A percentile compares a stretch with the other conserved stretches of the same genome.
Evolutionary conservation across 1,140 invertebrate genomes (phyloP).

Genomic region (Diorhabda carinulata): DNA sequence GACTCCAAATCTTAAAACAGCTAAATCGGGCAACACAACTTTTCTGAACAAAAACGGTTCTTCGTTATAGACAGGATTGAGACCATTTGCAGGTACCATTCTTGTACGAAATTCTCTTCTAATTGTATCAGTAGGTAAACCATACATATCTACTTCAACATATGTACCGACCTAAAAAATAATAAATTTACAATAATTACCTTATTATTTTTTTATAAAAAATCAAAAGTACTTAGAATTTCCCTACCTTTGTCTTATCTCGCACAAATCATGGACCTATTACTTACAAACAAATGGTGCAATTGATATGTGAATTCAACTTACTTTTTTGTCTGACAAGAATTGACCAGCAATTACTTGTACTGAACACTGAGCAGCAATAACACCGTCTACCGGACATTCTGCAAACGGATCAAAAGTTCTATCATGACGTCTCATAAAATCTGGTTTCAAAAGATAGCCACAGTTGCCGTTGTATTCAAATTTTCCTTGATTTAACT

Average conservation of each 20-base stretch:
- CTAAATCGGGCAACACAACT: conserved; percentile 96
- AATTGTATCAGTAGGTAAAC: conserved; percentile 97
- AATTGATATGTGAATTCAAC: background rate
- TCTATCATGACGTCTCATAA: conserved; percentile 94
- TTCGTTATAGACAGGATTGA: conserved; percentile 98
- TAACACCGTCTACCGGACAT: conserved; percentile 98
- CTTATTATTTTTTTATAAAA: too few species aligned
- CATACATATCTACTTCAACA: conserved; percentile 99
- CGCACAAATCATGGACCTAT: too few species aligned
- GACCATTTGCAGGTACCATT: conserved; percentile 92
- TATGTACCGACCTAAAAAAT: conserved; percentile 76
- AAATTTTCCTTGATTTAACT: conserved; percentile 99
- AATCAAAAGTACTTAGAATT: too few species aligned
- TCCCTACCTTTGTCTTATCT: too few species aligned
- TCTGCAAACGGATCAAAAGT: conserved; percentile 99
- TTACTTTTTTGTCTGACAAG: conserved; percentile 93
- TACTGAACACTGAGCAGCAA: conserved; percentile 96
- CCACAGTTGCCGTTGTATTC: conserved; percentile 97
- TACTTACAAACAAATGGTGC: too few species aligned
- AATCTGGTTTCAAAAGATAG: conserved; percentile 97
- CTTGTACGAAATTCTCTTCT: conserved; percentile 96
- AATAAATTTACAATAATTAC: background rate
- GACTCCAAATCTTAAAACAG: conserved; percentile 95
- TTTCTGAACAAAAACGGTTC: conserved; percentile 98
- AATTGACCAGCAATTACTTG: conserved; percentile 99